Evolutionary conservation across 2,888 invertebrate genomes (phyloP).

Genomic region (Nephrotoma guestfalica): DNA sequence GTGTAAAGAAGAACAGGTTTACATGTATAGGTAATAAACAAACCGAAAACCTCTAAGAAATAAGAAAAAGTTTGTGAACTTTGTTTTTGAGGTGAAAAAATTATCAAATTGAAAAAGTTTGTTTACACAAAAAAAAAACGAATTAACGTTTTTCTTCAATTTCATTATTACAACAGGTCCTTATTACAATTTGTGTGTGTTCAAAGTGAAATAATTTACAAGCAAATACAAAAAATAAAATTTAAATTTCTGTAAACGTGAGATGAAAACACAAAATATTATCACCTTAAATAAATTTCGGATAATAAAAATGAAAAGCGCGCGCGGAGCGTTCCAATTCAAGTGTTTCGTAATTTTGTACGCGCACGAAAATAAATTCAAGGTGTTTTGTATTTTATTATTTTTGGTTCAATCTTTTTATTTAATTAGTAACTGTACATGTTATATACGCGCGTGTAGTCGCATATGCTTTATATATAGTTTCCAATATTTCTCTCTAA

Average conservation of each 20-base stretch:
- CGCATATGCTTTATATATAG: neutral
- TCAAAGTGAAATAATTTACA: neutral
- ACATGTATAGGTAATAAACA: neutral
- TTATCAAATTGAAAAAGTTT: neutral
- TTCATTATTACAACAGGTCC: neutral
- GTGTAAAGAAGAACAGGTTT: neutral
- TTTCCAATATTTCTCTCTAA: neutral
- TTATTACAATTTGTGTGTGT: neutral
- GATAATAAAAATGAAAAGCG: neutral
- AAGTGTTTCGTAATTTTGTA: neutral
- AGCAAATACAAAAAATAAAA: too few relatives aligned
- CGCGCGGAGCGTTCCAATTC: neutral
- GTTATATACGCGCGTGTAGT: too few relatives aligned
- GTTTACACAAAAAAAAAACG: neutral
- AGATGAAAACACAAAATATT: neutral
- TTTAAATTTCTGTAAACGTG: neutral
- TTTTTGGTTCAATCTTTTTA: too few relatives aligned
- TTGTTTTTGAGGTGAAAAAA: neutral
- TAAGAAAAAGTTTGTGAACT: neutral
- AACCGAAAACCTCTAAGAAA: neutral
- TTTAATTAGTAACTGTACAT: too few relatives aligned
- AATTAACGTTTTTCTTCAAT: neutral
- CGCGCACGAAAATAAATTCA: too few relatives aligned
- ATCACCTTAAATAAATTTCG: neutral
- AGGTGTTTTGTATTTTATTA: too few relatives aligned